A percentile compares a stretch with the other conserved stretches of the same genome.
These are phyloP conservation scores for Drosophila kurseongensis DNA, from an alignment of 1,140 invertebrate genomes.

Conservation along the genomic window DNA sequence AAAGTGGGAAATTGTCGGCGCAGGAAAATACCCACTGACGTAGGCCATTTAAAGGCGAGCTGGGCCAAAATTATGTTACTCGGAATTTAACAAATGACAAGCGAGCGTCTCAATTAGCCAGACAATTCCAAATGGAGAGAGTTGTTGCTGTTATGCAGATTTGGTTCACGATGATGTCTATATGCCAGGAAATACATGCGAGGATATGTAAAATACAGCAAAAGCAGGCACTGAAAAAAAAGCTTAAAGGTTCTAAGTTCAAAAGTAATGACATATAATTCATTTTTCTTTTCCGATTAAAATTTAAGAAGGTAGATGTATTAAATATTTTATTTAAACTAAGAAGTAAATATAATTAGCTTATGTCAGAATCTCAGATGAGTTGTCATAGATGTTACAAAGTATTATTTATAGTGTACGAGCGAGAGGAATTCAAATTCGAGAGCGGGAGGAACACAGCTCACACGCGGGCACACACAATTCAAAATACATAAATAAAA, in stretches of 20 bases:
- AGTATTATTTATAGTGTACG: not conserved
- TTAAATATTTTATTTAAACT: no score
- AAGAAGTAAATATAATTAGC: no score
- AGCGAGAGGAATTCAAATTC: not conserved
- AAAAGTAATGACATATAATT: no score
- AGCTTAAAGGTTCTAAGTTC: no score
- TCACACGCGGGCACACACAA: conserved; percentile 55
- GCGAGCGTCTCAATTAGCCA: conserved; percentile 66
- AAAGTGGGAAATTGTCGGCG: not conserved
- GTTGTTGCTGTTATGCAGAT: conserved; percentile 32
- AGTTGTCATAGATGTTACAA: no score
- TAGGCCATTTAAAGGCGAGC: conserved; percentile 43
- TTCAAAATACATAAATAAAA: conserved; percentile 79
- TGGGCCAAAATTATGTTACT: conserved; percentile 33
- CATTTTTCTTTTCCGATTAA: no score
- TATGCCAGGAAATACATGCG: conserved; percentile 25
- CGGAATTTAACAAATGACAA: conserved; percentile 53
- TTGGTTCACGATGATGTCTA: conserved; percentile 39
- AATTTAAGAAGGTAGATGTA: no score
- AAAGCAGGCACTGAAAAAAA: conserved; percentile 1
- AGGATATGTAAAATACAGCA: conserved; percentile 16
- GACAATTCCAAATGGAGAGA: conserved; percentile 15
- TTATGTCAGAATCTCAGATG: no score
- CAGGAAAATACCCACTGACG: not conserved
- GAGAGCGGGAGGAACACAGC: not conserved